Evolutionary conservation across 2,888 invertebrate genomes (phyloP).

Genomic region (Drosophila formosana): DNA sequence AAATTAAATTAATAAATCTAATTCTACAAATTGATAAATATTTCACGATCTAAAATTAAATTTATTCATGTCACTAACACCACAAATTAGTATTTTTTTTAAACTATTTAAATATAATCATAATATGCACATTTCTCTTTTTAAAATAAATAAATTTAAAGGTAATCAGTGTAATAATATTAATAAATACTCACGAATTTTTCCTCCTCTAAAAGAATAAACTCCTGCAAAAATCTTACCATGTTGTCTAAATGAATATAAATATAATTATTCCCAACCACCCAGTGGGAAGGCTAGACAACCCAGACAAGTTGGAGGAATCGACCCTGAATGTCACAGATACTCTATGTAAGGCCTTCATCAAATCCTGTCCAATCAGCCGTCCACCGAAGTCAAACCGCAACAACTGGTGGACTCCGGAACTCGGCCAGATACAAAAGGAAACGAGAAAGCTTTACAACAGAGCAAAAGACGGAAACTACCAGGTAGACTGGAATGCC

Average conservation of each 20-base stretch:
- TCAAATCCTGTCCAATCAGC: no score
- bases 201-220: conserved; percentile 86
- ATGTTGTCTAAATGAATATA: conserved; percentile 86
- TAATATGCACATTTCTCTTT: conserved; percentile 86
- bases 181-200: conserved; percentile 87
- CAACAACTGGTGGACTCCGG: no score
- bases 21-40: conserved; percentile 86
- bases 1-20: conserved; percentile 86
- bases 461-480: no score
- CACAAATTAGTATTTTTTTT: conserved; percentile 89
- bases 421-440: no score
- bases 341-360: no score
- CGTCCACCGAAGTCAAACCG: no score
- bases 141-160: conserved; percentile 88
- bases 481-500: no score
- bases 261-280: no score
- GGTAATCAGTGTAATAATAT: conserved; percentile 88
- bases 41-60: conserved; percentile 86
- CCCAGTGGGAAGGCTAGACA: no score
- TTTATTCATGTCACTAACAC: conserved; percentile 86
- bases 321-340: no score
- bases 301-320: no score
- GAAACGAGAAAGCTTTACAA: no score
- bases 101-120: conserved; percentile 88
- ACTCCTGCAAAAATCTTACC: conserved; percentile 86